These are phyloP conservation scores for Drosophila mayri DNA, from an alignment of 1,140 invertebrate species.

Conservation along the genomic window DNA sequence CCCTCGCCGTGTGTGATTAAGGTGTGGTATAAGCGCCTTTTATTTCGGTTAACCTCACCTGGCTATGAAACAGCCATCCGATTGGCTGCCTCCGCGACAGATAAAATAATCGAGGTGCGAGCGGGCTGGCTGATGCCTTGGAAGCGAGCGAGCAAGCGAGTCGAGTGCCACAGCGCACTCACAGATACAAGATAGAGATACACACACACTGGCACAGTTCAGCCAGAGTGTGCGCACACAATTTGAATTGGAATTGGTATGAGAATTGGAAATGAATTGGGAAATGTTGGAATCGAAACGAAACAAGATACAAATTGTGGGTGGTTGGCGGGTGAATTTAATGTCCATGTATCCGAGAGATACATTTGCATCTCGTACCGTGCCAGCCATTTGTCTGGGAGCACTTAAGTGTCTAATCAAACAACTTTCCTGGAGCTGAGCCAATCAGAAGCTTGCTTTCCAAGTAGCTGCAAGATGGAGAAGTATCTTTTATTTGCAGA, in stretches of 20 bases:
- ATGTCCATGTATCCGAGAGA: constrained; percentile 12
- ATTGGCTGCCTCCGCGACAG: constrained; percentile 67
- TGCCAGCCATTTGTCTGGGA: constrained; percentile 11
- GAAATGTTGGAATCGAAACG: constrained; percentile 71
- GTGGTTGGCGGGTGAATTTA: constrained; percentile 21
- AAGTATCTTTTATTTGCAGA: neutral
- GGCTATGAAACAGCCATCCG: constrained; percentile 74
- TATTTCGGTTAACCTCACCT: constrained; percentile 71
- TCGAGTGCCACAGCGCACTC: constrained; percentile 10
- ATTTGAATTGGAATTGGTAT: constrained; percentile 57
- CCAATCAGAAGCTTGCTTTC: constrained; percentile 31
- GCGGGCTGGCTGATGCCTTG: constrained; percentile 17
- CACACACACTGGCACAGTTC: constrained; percentile 14
- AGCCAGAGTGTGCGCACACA: constrained; percentile 73
- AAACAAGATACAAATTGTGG: constrained; percentile 27
- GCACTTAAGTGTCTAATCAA: constrained; percentile 28
- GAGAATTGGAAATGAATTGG: constrained; percentile 59
- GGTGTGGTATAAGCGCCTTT: constrained; percentile 46
- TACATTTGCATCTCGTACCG: constrained; percentile 46
- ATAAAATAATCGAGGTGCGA: constrained; percentile 74
- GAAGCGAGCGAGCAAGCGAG: constrained; percentile 11
- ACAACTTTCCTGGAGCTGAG: constrained; percentile 2
- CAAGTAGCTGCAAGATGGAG: constrained; percentile 1
- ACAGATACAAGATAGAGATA: constrained; percentile 21
- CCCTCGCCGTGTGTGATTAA: constrained; percentile 36